A percentile compares a stretch with the other conserved stretches of the same genome.
Conservation (phyloP, 2,113 vertebrate genomes). For the Malurus elegans region DNA sequence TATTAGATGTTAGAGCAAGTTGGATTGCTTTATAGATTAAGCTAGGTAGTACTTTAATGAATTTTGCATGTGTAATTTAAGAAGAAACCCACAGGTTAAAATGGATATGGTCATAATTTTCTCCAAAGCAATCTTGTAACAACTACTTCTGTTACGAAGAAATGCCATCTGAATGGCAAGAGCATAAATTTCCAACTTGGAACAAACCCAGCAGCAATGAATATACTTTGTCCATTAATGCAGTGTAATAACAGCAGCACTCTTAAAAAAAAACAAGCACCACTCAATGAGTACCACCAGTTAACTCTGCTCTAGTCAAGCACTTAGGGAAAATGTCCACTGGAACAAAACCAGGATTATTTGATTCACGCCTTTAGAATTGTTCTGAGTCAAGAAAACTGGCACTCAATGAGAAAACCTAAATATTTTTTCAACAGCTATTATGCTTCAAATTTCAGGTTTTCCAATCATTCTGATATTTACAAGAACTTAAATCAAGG, state of each 20-base stretch:
- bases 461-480: neutral
- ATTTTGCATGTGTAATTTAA: neutral
- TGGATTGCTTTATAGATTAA: slow-evolving; percentile 56
- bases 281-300: neutral
- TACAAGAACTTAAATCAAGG: neutral
- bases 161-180: neutral
- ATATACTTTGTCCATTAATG: neutral
- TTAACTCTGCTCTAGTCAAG: neutral
- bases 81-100: neutral
- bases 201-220: neutral
- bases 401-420: neutral
- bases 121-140: neutral
- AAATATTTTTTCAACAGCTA: neutral
- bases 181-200: neutral
- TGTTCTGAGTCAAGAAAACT: neutral
- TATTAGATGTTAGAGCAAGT: slow-evolving; percentile 41
- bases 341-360: neutral
- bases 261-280: neutral
- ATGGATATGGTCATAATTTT: neutral
- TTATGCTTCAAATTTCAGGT: neutral
- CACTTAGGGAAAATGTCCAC: neutral
- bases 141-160: neutral
- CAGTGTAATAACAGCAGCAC: neutral
- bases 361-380: neutral
- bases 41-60: neutral